Evolutionary conservation across 2,888 invertebrate species (phyloP).

Genomic region (Drosophila tanythrix): DNA sequence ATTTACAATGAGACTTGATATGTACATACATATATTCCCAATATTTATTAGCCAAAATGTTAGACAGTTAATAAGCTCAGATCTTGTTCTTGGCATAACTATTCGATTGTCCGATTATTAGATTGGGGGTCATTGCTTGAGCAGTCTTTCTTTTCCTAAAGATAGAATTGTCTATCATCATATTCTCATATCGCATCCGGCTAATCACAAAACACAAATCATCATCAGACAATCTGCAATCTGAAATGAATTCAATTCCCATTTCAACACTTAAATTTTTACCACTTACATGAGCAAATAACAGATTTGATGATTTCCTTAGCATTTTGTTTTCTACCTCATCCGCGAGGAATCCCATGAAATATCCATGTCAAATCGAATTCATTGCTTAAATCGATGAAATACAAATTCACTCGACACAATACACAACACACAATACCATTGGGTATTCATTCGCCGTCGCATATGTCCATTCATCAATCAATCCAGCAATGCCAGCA

Average conservation of each 20-base stretch:
- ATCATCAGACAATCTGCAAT: not conserved
- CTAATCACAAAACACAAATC: slow-evolving; percentile 7
- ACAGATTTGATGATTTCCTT: slow-evolving; percentile 16
- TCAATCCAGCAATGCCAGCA: slow-evolving; percentile 62
- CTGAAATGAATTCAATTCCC: slow-evolving; percentile 28
- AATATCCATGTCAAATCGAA: slow-evolving; percentile 10
- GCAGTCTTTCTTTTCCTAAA: not conserved
- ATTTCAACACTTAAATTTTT: slow-evolving; percentile 19
- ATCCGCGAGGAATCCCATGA: not conserved
- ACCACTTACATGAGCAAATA: slow-evolving; percentile 8
- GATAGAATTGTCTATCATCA: slow-evolving; percentile 2
- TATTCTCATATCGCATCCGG: slow-evolving; percentile 1
- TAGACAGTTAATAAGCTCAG: not conserved
- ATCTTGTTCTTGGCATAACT: not conserved
- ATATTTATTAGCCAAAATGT: not conserved
- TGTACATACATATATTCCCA: not conserved
- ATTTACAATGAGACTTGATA: not conserved
- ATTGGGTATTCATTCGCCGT: slow-evolving; percentile 52
- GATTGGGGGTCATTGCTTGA: too few species aligned
- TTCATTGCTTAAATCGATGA: slow-evolving; percentile 43
- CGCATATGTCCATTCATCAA: slow-evolving; percentile 19
- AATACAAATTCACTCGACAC: slow-evolving; percentile 63
- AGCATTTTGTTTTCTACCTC: not conserved
- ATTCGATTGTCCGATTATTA: not conserved
- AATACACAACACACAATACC: slow-evolving; percentile 38